Evolutionary conservation across 2,888 invertebrate genomes (phyloP), one percentile per base, ranked within the genome.

Genomic region (Neuroscelio doddi): DNA sequence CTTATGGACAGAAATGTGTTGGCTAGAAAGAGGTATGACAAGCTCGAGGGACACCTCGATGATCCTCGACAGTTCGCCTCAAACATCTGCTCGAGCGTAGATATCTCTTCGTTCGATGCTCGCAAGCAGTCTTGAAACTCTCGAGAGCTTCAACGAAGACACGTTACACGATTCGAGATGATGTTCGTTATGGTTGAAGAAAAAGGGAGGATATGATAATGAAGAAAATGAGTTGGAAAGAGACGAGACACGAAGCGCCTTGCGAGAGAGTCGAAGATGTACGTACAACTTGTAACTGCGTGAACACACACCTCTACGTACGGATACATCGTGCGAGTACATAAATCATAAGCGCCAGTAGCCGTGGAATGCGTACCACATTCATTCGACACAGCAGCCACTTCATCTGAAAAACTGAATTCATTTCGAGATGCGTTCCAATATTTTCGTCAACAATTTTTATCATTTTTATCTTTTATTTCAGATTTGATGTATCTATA

Each of bases 31-130:
- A 36, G 12, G 36, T 3, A 36, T 9, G 38, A 16, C 16, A 38
- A 38, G 17, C 16, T 38, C 17, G 29, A 71, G 66, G 64, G 71
- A 66, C 75, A 70, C 74, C 73, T 71, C 63, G 71, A 66, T 71
- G 76, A 69, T 72, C 76, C 77, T 76, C 74, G 76, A 79, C 78
- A 74, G 73, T 68, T 67, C 69, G 64, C 62, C 70, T 79, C 79
- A 75, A 77, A 73, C 79, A 79, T 77, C 79, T 78, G 79, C 38
- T 17, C n/a, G 17, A 16, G 64, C 62, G 58, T 61, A 53, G 65
- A 73, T 75, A 70, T 72, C 70, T 69, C 70, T 71, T 71, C 68
- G 66, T 70, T 52, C 66, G 58, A 68, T 52, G 59, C 63, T 68
- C 56, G 46, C 47, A 45, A 38, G 57, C 16, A 12, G 1, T 10